Conservation (phyloP, 37 sponge, comb jelly and placozoan genomes). For the Haliclona indistincta region DNA sequence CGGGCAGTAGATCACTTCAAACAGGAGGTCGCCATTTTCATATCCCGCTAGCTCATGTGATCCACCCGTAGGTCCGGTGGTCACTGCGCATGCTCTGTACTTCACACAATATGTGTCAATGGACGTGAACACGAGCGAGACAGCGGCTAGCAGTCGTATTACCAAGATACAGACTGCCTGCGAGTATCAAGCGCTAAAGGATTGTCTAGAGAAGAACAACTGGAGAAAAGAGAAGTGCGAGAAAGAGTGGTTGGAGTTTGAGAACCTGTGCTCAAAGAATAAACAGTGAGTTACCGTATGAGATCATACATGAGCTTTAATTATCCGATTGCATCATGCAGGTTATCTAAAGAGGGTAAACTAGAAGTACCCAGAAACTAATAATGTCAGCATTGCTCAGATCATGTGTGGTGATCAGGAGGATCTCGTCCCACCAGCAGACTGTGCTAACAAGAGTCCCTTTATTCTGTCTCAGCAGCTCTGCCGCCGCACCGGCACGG, state of each 20-base stretch:
- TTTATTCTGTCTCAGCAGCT: too few relatives aligned
- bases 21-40: constrained; percentile 40
- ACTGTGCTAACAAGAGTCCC: too few relatives aligned
- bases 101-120: neutral
- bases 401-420: too few relatives aligned
- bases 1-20: neutral
- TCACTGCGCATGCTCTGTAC: constrained; percentile 56
- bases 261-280: constrained; percentile 35
- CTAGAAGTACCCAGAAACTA: constrained; percentile 10
- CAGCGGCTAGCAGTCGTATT: neutral
- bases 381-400: neutral
- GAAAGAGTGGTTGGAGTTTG: constrained; percentile 61
- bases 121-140: neutral
- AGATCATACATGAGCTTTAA: neutral
- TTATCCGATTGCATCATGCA: neutral
- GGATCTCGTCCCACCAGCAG: too few relatives aligned
- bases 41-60: constrained; percentile 56
- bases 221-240: constrained; percentile 57
- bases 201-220: constrained; percentile 43
- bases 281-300: constrained; percentile 9
- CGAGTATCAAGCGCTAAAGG: constrained; percentile 45
- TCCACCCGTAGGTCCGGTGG: neutral
- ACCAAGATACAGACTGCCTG: constrained; percentile 9
- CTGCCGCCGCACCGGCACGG: too few relatives aligned
- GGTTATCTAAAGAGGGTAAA: constrained; percentile 33